phyloP scores from a whole-genome alignment of 2,888 invertebrate species.

The Dorcus hopei region DNA sequence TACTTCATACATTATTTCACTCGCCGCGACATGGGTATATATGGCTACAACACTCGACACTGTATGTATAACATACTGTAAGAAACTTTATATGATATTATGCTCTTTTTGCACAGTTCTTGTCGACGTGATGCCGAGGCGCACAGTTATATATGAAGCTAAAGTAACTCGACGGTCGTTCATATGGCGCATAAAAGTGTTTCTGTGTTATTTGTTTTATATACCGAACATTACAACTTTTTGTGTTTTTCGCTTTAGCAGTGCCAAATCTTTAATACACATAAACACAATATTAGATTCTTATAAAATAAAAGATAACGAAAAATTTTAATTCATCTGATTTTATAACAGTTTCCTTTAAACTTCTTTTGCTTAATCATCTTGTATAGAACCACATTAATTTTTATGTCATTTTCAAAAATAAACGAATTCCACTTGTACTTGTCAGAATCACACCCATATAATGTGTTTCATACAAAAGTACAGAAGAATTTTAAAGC shows the following conservation, averaged over 20 bases:
- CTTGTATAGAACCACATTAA: no score
- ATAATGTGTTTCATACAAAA: no score
- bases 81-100: constrained; percentile 8
- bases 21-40: constrained; percentile 24
- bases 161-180: constrained; percentile 5
- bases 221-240: background rate
- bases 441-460: no score
- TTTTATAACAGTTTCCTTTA: no score
- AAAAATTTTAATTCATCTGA: no score
- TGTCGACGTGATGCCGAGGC: constrained; percentile 2
- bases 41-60: constrained; percentile 13
- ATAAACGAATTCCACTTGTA: no score
- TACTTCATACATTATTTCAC: constrained; percentile 43
- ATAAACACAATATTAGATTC: no score
- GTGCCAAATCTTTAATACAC: no score
- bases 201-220: constrained; percentile 15
- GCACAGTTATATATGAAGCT: background rate
- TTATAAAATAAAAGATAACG: no score
- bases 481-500: no score
- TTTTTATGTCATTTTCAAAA: no score
- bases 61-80: constrained; percentile 7
- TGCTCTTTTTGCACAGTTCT: constrained; percentile 3
- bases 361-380: no score
- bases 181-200: constrained; percentile 11
- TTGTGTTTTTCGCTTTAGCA: background rate